Evolutionary conservation across 2,888 invertebrate genomes (phyloP).

Genomic region (Aproaerema taeniolella): DNA sequence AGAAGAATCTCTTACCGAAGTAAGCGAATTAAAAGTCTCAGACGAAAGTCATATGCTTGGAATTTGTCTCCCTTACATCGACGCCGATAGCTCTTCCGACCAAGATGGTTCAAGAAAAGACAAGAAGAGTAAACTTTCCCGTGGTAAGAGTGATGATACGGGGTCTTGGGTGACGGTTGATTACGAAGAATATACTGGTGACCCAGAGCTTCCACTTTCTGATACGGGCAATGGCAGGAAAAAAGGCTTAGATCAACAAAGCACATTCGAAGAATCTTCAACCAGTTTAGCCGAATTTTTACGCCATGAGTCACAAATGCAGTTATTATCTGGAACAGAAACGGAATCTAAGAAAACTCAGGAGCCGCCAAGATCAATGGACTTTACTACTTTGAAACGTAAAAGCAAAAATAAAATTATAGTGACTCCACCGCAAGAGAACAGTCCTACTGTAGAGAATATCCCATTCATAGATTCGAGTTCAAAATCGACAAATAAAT

Average conservation of each 20-base stretch:
- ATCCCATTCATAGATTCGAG: slow-evolving; percentile 67
- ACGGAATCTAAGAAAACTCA: slow-evolving; percentile 52
- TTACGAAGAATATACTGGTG: slow-evolving; percentile 81
- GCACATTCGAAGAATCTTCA: slow-evolving; percentile 77
- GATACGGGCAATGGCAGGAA: slow-evolving; percentile 51
- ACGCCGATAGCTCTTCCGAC: slow-evolving; percentile 72
- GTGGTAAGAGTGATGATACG: slow-evolving; percentile 82
- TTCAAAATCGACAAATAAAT: slow-evolving; percentile 56
- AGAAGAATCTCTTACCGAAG: slow-evolving; percentile 83
- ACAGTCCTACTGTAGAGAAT: slow-evolving; percentile 77
- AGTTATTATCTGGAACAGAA: slow-evolving; percentile 55
- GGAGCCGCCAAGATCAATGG: slow-evolving; percentile 44
- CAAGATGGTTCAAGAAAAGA: slow-evolving; percentile 53
- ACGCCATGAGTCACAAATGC: slow-evolving; percentile 61
- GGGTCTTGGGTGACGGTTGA: slow-evolving; percentile 83
- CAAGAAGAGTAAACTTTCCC: slow-evolving; percentile 40
- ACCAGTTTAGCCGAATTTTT: slow-evolving; percentile 72
- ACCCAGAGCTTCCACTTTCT: slow-evolving; percentile 75
- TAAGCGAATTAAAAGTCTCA: slow-evolving; percentile 78
- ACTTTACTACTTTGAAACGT: slow-evolving; percentile 57
- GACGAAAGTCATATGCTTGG: slow-evolving; percentile 69
- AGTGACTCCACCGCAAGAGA: slow-evolving; percentile 78
- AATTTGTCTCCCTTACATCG: slow-evolving; percentile 69
- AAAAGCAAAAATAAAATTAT: slow-evolving; percentile 77
- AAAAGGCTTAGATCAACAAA: slow-evolving; percentile 70